Base-by-base conservation (phyloP, 2,888 invertebrate species). In the Sarcophaga caerulescens region DNA sequence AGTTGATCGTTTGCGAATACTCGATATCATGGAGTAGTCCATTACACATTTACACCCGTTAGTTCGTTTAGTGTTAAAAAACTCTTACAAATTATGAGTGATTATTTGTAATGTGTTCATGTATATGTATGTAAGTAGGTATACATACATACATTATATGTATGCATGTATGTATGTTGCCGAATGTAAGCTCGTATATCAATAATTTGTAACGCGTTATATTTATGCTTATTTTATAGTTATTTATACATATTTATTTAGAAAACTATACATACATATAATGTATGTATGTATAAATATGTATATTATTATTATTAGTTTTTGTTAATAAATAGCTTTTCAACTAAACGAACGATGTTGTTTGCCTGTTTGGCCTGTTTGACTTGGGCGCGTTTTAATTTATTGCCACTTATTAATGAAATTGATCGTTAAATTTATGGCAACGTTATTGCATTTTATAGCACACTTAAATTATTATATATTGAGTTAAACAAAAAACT, bases 371-470 rank as follows among this genome's bases (percentile, higher is more conserved):
- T 85, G 82, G 76, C 85, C 80, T 82, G 82, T 83, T 77, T 80
- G 83, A 85, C 81, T 82, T 86, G 85, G 87, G 87, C 85, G 85
- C 85, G 85, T 84, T 87, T 88, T 85, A 85, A 84, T 85, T 86
- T 87, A 81, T 82, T 87, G 89, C 88, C 89, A 89, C 90, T 91
- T 91, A 90, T 90, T 91, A 91, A 89, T 88, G 87, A 89, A 91
- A 90, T 91, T 90, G 91, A 90, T 90, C 90, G 90, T 91, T 89
- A 89, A 91, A 90, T 90, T 91, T 92, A 92, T 91, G 89, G 88
- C 85, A 85, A 81, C 85, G 85, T 87, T 88, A 88, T 87, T 88
- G 87, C 81, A 88, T 88, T 89, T 89, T 88, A 88, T 88, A 88
- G 83, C 88, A 88, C 87, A 88, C 86, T 89, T 88, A 88, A 89